Base-by-base conservation (phyloP, 37 sponge, comb jelly and placozoan genomes). In the Hormiphora californensis region DNA sequence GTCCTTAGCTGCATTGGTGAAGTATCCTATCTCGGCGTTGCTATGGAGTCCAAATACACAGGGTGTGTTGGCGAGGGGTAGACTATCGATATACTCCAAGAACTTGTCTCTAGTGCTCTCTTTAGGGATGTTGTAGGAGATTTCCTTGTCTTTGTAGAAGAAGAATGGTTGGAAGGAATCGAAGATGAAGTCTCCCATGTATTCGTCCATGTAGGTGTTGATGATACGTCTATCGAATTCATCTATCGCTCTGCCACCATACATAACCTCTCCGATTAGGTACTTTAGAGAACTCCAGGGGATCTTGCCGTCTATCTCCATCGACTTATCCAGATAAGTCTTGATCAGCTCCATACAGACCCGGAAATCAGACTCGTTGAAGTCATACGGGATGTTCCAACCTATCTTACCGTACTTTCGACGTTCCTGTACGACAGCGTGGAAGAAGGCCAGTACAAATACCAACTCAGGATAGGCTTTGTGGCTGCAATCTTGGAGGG, bases 171-270 rank as follows among this genome's bases (percentile, higher is more conserved):
- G 99, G 85, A 98, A 98, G 32, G 99, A 92, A 85, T 98, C 99
- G 86, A 98, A 98, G 28, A 98, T 98, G 86, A 98, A 98, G 88
- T 98, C 99, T 69, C 99, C 99, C 94, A 98, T 95, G 89, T 98
- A 98, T 54, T 98, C 99, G 44, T 98, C 95, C 99, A 98, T 98
- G 90, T 98, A 98, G 12, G 92, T 98, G 86, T 86, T 98, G 65
- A 98, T 94, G 32, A 98, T 91, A 23, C 99, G 86, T 8, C 99
- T 67, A 49, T 98, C 99, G 90, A 94, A 98, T 63, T 94, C 93
- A 73, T 98, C 99, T 78, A 98, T 98, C 30, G 95, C 99, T 78
- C 99, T 61, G 0, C 99, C 99, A 30, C 99, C 99, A 85, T 98
- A 98, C 99, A 98, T 98, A 61, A 98, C 98, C 88, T 98, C 99